Percentiles rank a stretch among this genome's conserved stretches.
Conservation (phyloP, 2,113 vertebrate species). For the Oreochromis spilurus region DNA sequence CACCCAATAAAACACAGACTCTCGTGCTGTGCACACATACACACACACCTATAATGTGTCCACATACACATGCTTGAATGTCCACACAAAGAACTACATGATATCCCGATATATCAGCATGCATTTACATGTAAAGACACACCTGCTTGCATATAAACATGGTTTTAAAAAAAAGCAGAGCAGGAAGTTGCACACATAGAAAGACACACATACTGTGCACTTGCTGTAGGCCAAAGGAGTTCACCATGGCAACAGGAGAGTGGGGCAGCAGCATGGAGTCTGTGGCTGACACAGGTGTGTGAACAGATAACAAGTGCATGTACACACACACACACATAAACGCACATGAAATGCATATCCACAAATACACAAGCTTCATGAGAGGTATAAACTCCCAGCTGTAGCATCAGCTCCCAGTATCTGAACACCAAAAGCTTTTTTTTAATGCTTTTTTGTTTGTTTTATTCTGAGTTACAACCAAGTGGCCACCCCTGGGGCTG, state of each 20-base stretch:
- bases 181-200: slow-evolving; percentile 14
- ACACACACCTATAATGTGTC: background rate
- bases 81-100: background rate
- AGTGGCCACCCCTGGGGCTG: background rate
- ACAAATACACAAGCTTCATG: background rate
- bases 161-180: fast-evolving
- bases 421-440: background rate
- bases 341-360: background rate
- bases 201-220: slow-evolving; percentile 25
- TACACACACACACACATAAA: background rate
- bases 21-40: background rate
- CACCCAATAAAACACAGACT: background rate
- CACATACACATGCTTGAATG: background rate
- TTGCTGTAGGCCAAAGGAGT: slow-evolving; percentile 50
- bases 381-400: background rate
- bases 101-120: background rate
- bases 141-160: background rate
- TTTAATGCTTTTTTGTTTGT: background rate
- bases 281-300: slow-evolving; percentile 55
- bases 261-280: slow-evolving; percentile 40
- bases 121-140: background rate
- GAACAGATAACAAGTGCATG: slow-evolving; percentile 37
- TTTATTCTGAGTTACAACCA: background rate
- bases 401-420: background rate
- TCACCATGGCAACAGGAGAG: slow-evolving; percentile 70